Conservation (phyloP, 2,797 vertebrate genomes). For the Sebastes variabilis region DNA sequence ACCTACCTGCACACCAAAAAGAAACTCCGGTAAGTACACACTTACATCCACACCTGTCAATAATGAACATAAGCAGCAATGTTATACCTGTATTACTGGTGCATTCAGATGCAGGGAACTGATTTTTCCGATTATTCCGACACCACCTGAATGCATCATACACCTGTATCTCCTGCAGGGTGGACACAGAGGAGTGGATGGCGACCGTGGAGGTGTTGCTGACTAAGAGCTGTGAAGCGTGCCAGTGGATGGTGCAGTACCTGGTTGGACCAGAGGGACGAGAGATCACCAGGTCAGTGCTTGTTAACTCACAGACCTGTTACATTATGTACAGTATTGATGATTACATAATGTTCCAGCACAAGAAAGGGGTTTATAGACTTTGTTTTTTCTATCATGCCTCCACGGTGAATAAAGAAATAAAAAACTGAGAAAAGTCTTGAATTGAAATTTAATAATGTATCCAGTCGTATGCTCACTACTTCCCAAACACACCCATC, state of each 20-base stretch:
- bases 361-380: not conserved
- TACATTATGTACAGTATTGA: not conserved
- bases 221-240: constrained; percentile 94
- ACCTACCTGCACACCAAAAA: constrained; percentile 98
- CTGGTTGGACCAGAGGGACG: constrained; percentile 92
- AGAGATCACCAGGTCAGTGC: constrained; percentile 93
- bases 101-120: not conserved
- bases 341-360: not conserved
- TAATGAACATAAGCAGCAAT: not conserved
- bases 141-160: not conserved
- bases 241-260: constrained; percentile 97
- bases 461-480: too few species aligned
- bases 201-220: constrained; percentile 95
- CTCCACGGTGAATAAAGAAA: too few species aligned
- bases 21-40: constrained; percentile 90
- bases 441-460: too few species aligned
- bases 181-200: constrained; percentile 99
- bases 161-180: constrained; percentile 78
- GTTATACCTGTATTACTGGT: not conserved
- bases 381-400: too few species aligned
- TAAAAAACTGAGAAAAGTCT: too few species aligned
- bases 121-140: not conserved
- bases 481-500: too few species aligned
- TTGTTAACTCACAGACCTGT: not conserved
- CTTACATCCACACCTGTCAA: not conserved